Percentiles rank a stretch among this genome's conserved stretches.
Evolutionary conservation across 2,113 vertebrate genomes (phyloP).

Genomic region (Mus pahari): DNA sequence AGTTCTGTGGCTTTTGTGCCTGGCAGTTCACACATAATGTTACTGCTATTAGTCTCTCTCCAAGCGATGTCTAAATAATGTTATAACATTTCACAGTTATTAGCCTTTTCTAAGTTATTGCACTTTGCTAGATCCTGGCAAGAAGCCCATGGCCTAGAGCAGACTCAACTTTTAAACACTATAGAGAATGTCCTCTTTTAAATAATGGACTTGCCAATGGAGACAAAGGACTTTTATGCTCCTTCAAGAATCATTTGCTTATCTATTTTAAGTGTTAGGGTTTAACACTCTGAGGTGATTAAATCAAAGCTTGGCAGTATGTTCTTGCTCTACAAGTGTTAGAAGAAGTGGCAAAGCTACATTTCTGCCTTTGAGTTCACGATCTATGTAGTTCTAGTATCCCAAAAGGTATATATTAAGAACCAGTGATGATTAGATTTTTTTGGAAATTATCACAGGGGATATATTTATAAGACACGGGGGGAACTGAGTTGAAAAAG

Average conservation of each 20-base stretch:
- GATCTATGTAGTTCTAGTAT: neutral
- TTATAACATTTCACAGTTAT: conserved; percentile 73
- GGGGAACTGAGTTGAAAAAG: neutral
- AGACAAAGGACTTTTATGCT: conserved; percentile 72
- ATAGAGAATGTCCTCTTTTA: conserved; percentile 55
- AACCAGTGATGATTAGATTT: neutral
- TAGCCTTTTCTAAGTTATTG: conserved; percentile 71
- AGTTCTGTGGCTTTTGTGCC: neutral
- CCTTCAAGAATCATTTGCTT: conserved; percentile 69
- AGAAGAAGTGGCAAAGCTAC: conserved; percentile 27
- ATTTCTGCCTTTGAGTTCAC: conserved; percentile 21
- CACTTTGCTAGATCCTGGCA: conserved; percentile 57
- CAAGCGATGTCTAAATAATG: conserved; percentile 67
- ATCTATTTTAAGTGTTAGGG: conserved; percentile 66
- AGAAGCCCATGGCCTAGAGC: conserved; percentile 50
- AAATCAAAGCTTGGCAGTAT: conserved; percentile 32
- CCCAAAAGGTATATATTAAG: neutral
- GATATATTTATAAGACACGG: neutral
- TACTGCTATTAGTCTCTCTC: conserved; percentile 53
- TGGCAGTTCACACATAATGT: conserved; percentile 50
- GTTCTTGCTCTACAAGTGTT: conserved; percentile 61
- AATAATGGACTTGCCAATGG: conserved; percentile 67
- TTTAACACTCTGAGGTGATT: conserved; percentile 37
- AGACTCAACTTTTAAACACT: conserved; percentile 71
- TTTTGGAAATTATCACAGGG: neutral